These are phyloP conservation scores for Marisa cornuarietis DNA, from an alignment of 1,140 invertebrate genomes.

Conservation along the genomic window DNA sequence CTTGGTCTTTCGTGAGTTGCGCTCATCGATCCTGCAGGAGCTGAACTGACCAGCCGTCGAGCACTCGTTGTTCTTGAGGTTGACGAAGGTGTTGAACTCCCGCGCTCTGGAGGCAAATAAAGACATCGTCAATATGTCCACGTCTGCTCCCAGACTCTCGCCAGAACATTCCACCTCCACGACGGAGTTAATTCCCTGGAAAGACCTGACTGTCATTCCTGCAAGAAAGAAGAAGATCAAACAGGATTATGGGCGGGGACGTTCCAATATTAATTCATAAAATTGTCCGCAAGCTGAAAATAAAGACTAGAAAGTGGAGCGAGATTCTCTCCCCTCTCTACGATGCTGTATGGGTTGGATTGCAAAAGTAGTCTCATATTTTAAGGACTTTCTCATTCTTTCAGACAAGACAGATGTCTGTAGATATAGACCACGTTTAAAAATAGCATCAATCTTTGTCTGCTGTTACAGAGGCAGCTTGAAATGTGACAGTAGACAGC, in stretches of 20 bases:
- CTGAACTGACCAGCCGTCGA: constrained; percentile 2
- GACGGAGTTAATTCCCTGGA: constrained; percentile 12
- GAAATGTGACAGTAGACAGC: too few species aligned
- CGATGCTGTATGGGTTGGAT: neutral
- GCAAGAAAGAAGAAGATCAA: neutral
- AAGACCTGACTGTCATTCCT: constrained; percentile 13
- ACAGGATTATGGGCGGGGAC: neutral
- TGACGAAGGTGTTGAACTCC: constrained; percentile 12
- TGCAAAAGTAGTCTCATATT: neutral
- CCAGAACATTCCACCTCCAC: constrained; percentile 17
- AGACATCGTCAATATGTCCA: constrained; percentile 19
- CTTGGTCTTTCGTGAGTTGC: neutral
- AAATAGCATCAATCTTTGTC: too few species aligned
- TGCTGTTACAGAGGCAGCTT: too few species aligned
- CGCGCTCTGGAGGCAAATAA: neutral
- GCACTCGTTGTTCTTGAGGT: constrained; percentile 8
- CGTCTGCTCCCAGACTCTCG: neutral
- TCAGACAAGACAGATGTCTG: too few species aligned
- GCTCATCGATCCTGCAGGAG: constrained; percentile 3
- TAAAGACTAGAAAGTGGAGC: neutral
- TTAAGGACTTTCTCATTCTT: neutral
- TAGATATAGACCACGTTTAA: too few species aligned
- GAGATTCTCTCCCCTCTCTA: neutral
- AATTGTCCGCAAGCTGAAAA: neutral
- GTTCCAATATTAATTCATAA: too few species aligned